Conservation (phyloP, 2,113 vertebrate species). For the Riparia riparia region DNA sequence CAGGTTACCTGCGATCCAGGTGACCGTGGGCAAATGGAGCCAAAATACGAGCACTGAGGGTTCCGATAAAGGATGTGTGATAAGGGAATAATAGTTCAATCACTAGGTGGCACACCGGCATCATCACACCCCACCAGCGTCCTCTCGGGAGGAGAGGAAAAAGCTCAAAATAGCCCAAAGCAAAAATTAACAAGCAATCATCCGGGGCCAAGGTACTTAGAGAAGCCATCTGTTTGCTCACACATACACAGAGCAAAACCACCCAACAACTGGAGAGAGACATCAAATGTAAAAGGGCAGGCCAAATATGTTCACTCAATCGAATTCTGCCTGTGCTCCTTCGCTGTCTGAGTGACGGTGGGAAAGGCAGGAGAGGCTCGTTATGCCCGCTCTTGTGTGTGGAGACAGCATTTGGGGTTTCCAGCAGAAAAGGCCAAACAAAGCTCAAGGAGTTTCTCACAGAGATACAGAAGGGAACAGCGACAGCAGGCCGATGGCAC, state of each 20-base stretch:
- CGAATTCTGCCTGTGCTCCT: background rate
- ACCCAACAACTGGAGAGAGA: background rate
- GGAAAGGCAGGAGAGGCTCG: background rate
- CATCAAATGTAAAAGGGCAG: background rate
- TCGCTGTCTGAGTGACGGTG: background rate
- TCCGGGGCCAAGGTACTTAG: background rate
- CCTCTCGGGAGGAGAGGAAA: background rate
- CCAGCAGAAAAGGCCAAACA: background rate
- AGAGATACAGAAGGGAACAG: background rate
- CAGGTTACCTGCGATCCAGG: background rate
- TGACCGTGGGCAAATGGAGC: fast-evolving
- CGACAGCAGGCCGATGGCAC: background rate
- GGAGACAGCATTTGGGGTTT: background rate
- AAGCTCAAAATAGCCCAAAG: background rate
- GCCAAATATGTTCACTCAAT: background rate
- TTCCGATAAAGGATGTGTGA: fast-evolving
- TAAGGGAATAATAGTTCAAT: background rate
- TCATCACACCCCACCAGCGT: background rate
- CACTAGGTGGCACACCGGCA: slow-evolving; percentile 55
- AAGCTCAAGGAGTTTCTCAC: background rate
- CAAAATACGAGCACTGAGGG: fast-evolving
- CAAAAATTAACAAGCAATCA: background rate
- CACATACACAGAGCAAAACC: background rate
- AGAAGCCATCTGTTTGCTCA: background rate
- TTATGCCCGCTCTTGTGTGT: background rate